Conservation (phyloP, 2,113 vertebrate genomes). For the Catharus fuscescens region DNA sequence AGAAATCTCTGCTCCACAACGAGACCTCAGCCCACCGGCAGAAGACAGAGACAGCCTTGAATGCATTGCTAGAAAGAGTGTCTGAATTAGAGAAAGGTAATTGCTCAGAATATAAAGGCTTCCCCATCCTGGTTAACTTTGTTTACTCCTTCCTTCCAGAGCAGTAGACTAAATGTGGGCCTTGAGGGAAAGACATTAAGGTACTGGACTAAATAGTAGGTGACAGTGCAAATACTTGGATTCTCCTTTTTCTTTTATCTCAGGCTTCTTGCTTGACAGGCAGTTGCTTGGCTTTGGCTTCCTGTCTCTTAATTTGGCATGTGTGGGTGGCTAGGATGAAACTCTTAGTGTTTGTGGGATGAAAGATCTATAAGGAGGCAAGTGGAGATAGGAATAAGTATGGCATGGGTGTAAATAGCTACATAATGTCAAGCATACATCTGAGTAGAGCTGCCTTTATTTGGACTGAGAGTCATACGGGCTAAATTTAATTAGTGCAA, state of each 20-base stretch:
- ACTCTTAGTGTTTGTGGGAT: background rate
- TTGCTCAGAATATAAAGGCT: accelerated
- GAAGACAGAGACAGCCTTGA: constrained; percentile 89
- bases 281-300: background rate
- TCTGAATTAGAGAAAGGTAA: constrained; percentile 93
- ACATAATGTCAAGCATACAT: background rate
- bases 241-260: background rate
- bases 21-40: constrained; percentile 92
- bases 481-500: background rate
- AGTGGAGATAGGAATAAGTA: background rate
- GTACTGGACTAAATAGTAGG: background rate
- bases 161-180: background rate
- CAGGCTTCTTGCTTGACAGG: background rate
- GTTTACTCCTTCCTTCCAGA: background rate
- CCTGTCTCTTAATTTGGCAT: background rate
- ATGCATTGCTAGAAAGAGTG: constrained; percentile 91
- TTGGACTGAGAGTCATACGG: background rate
- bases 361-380: background rate
- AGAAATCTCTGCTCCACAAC: constrained; percentile 94
- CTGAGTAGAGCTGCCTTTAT: background rate
- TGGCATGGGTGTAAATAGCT: background rate
- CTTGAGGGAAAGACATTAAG: background rate
- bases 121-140: background rate
- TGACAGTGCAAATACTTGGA: background rate
- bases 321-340: constrained; percentile 16